Evolutionary conservation across 2,888 invertebrate genomes (phyloP), one percentile per base, ranked within the genome.

Genomic region (Chrysolina americana): DNA sequence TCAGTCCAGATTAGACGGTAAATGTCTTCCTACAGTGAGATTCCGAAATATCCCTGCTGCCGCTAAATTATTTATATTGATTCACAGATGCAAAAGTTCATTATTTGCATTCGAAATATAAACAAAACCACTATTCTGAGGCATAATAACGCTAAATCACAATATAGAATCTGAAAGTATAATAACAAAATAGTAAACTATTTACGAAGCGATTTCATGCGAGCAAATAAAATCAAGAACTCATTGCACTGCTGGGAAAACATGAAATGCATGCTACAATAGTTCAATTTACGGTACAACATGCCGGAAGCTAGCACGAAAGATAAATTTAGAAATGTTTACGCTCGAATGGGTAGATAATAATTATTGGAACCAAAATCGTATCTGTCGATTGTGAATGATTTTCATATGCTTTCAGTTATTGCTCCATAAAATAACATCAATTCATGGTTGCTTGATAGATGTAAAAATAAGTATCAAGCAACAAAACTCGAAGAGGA

Each of bases 331-430:
- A 17, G 17, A 65, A 28, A 65, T 50, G 0, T 65, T 36, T 17
- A 48, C 36, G n/a, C 48, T 50, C 48, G 50, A n/a, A 48, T 1
- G 48, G 65, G 36, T 23, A 65, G 65, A 50, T 65, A 28, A 50
- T 65, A 23, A 48, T 1, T 50, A 65, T 28, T 36, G 47, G 2
- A 48, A 41, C 36, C 63, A 41, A 63, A 63, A 41, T 41, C 41
- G n/a, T 41, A 41, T 36, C 23, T 41, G 15, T 13, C n/a, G 19
- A 23, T 56, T 11, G 10, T 21, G 56, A 23, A 19, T 53, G 15
- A n/a, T 13, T 62, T 36, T 36, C 2, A 36, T 8, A 8, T 8
- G 4, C 36, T 36, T 36, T 36, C 36, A 5, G 28, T 5, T 2
- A 28, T 3, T 36, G 0, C 36, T 36, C 36, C 8, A 8, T 36